A percentile compares a stretch with the other conserved stretches of the same genome.
Conservation (phyloP, 2,888 invertebrate genomes). For the Drosophila melanosoma region DNA sequence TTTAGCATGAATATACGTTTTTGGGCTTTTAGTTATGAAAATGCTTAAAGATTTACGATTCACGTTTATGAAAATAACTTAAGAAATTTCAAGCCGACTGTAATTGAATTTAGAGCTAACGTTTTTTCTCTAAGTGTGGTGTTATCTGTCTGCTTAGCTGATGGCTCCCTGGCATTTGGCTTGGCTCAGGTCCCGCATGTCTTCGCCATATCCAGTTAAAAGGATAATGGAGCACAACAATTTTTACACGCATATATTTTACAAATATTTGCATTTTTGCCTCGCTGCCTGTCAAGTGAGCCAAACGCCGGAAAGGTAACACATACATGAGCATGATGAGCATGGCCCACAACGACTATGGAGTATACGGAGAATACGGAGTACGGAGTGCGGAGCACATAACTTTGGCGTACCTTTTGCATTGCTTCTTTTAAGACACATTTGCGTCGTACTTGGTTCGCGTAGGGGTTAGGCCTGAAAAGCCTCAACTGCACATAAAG, state of each 20-base stretch:
- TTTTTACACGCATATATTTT: slow-evolving; percentile 82
- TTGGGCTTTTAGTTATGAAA: background rate
- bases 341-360: background rate
- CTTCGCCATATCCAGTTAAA: slow-evolving; percentile 78
- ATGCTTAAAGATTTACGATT: background rate
- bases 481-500: slow-evolving; percentile 62
- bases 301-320: slow-evolving; percentile 24
- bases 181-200: slow-evolving; percentile 60
- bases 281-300: slow-evolving; percentile 68
- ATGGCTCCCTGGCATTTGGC: slow-evolving; percentile 70
- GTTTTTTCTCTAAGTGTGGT: slow-evolving; percentile 15
- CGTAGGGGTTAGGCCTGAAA: slow-evolving; percentile 63
- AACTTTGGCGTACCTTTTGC: slow-evolving; percentile 76
- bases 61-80: background rate
- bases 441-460: slow-evolving; percentile 52
- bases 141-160: slow-evolving; percentile 72
- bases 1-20: background rate
- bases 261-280: slow-evolving; percentile 81
- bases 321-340: slow-evolving; percentile 12
- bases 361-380: too few relatives aligned
- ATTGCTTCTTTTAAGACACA: slow-evolving; percentile 63
- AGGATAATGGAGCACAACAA: slow-evolving; percentile 82
- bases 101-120: background rate
- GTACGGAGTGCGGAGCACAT: slow-evolving; percentile 50
- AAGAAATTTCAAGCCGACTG: background rate